phyloP scores from a whole-genome alignment of 1,140 invertebrate genomes.

The Berghia stephanieae region DNA sequence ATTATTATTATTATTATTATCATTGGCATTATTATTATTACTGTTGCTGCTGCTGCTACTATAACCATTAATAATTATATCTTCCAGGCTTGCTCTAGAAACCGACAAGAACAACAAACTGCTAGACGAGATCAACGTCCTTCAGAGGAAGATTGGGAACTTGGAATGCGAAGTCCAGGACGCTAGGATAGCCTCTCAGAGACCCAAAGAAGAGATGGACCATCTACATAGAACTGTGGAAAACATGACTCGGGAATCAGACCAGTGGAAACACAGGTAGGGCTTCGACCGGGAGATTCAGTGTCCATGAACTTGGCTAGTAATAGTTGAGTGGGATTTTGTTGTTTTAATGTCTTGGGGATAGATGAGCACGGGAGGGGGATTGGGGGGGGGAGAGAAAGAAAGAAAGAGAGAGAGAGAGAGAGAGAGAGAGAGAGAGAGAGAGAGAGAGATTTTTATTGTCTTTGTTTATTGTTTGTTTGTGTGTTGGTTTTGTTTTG shows the following conservation, averaged over 20 bases:
- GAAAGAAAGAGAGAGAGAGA: too few species aligned
- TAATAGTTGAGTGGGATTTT: neutral
- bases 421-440: too few species aligned
- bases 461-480: too few species aligned
- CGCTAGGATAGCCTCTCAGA: conserved; percentile 23
- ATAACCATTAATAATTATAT: conserved; percentile 3
- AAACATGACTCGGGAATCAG: conserved; percentile 46
- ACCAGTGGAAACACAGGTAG: conserved; percentile 51
- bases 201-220: conserved; percentile 39
- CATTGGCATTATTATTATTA: too few species aligned
- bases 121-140: conserved; percentile 45
- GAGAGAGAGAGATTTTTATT: too few species aligned
- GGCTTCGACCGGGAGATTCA: neutral
- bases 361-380: too few species aligned
- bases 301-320: neutral
- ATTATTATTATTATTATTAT: too few species aligned
- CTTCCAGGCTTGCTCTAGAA: conserved; percentile 46
- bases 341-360: neutral
- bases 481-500: too few species aligned
- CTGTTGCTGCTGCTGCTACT: too few species aligned
- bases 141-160: conserved; percentile 39
- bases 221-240: conserved; percentile 43
- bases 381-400: too few species aligned
- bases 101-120: conserved; percentile 46
- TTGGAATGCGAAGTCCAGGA: conserved; percentile 44